Conservation (phyloP, 2,113 vertebrate genomes). For the Lichenostomus cassidix region DNA sequence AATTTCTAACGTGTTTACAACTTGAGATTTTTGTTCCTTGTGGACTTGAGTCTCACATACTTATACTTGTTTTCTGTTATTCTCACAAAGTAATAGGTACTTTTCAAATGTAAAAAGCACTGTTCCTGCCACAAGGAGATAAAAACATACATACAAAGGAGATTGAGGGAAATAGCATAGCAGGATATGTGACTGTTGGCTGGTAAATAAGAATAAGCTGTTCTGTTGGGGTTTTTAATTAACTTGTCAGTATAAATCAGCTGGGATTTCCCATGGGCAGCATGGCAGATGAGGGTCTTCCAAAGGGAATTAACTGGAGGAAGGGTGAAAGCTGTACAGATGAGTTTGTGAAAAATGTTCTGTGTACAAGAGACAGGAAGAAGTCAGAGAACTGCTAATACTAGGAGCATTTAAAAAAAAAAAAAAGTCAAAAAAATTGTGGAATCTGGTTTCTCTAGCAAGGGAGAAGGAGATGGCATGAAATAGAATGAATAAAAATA, state of each 20-base stretch:
- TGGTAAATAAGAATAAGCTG: slow-evolving; percentile 46
- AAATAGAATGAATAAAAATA: not conserved
- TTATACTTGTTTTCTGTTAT: not conserved
- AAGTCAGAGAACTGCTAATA: not conserved
- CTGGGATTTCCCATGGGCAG: slow-evolving; percentile 18
- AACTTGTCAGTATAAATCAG: slow-evolving; percentile 53
- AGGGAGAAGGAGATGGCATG: not conserved
- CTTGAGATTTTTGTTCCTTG: not conserved
- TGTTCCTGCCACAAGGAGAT: not conserved
- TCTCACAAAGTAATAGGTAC: not conserved
- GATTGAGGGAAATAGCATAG: not conserved
- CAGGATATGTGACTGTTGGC: not conserved
- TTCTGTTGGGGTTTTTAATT: slow-evolving; percentile 14
- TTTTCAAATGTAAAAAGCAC: not conserved
- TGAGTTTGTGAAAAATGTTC: slow-evolving; percentile 3
- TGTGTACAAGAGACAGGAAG: not conserved
- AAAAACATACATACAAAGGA: not conserved
- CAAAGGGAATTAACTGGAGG: slow-evolving; percentile 15
- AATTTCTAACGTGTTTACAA: not conserved
- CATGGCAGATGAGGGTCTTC: slow-evolving; percentile 16
- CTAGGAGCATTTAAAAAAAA: not conserved
- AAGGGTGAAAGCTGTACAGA: slow-evolving; percentile 3
- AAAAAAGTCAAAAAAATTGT: not conserved
- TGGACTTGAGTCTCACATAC: not conserved
- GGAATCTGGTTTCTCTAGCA: not conserved